Percentiles rank a stretch among this genome's conserved stretches.
Conservation (phyloP, 2,797 vertebrate species). For the Schizopygopsis pylzovi region DNA sequence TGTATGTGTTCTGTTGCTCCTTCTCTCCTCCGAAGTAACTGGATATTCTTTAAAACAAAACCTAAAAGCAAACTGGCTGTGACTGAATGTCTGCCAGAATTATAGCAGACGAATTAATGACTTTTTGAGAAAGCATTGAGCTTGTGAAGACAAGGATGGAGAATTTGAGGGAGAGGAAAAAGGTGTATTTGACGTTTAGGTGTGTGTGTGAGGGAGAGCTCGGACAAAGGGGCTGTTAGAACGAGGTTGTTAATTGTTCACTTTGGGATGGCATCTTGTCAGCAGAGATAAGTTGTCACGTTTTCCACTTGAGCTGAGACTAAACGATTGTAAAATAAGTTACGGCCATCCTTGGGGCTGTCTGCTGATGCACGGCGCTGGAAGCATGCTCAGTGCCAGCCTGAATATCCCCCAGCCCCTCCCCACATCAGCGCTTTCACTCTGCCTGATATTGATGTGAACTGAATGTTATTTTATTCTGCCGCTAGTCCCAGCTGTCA, state of each 20-base stretch:
- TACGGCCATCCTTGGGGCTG: conserved; percentile 98
- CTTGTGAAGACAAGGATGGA: conserved; percentile 7
- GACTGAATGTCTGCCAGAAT: conserved; percentile 5
- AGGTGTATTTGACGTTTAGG: conserved; percentile 16
- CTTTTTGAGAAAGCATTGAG: conserved; percentile 12
- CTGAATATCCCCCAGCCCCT: conserved; percentile 30
- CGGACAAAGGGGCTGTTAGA: conserved; percentile 89
- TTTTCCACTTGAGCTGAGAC: conserved; percentile 99
- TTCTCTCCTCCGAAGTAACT: neutral
- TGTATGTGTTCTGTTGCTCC: neutral
- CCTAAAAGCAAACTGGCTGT: conserved; percentile 1
- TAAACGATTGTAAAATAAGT: conserved; percentile 99
- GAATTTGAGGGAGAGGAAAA: neutral
- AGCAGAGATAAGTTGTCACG: conserved; percentile 98
- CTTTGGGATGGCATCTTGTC: conserved; percentile 92
- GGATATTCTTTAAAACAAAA: neutral
- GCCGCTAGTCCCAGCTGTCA: conserved; percentile 95
- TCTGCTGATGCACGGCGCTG: conserved; percentile 81
- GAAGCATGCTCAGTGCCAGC: conserved; percentile 79
- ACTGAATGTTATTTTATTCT: conserved; percentile 97
- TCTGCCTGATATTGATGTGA: conserved; percentile 92
- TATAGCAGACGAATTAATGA: conserved; percentile 13
- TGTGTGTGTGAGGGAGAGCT: conserved; percentile 63
- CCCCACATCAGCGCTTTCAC: conserved; percentile 49
- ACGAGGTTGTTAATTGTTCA: conserved; percentile 90